These are phyloP conservation scores for Tetranychus piercei DNA, from an alignment of 2,888 invertebrate genomes.

Conservation along the genomic window DNA sequence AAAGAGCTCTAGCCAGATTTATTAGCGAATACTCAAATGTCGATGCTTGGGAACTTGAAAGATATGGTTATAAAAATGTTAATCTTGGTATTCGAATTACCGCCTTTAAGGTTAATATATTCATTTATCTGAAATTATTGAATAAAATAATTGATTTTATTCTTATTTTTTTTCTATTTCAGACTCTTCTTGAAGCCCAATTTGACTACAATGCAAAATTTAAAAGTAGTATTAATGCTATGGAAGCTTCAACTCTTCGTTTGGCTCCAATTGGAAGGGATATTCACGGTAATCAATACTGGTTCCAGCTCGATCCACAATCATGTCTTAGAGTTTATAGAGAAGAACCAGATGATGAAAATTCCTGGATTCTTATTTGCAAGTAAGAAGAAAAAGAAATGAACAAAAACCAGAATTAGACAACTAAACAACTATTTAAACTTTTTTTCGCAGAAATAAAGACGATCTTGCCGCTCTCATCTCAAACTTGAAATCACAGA, in stretches of 20 bases:
- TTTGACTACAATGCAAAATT: slow-evolving; percentile 86
- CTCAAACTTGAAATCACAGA: slow-evolving; percentile 30
- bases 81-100: slow-evolving; percentile 69
- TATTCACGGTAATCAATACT: slow-evolving; percentile 72
- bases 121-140: background rate
- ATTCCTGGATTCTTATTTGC: slow-evolving; percentile 50
- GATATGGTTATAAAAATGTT: slow-evolving; percentile 84
- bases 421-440: background rate
- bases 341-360: slow-evolving; percentile 89
- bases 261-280: slow-evolving; percentile 77
- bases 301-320: slow-evolving; percentile 73
- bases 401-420: background rate
- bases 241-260: slow-evolving; percentile 48
- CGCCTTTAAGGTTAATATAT: slow-evolving; percentile 49
- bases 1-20: slow-evolving; percentile 56
- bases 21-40: slow-evolving; percentile 52
- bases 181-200: slow-evolving; percentile 77
- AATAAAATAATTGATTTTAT: background rate
- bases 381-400: slow-evolving; percentile 4
- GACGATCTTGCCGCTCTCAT: slow-evolving; percentile 63
- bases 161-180: slow-evolving; percentile 23
- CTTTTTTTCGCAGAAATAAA: slow-evolving; percentile 43
- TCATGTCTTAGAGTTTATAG: slow-evolving; percentile 77
- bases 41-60: slow-evolving; percentile 87
- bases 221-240: slow-evolving; percentile 42